These are phyloP conservation scores for Lasioglossum figueresi DNA, from an alignment of 2,888 invertebrate genomes.

Conservation along the genomic window DNA sequence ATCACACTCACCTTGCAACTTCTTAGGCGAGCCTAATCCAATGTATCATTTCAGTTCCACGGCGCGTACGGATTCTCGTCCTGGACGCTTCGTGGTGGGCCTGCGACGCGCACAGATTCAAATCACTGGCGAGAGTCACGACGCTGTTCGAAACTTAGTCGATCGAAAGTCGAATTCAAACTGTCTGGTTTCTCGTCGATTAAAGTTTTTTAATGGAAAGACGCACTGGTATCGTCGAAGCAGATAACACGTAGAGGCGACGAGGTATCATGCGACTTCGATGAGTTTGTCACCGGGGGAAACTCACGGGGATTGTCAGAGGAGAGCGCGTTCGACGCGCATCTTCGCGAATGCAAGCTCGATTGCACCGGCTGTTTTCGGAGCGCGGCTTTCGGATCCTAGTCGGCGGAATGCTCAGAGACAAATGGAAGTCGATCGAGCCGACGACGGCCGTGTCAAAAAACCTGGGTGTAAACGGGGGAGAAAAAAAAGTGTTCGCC, in stretches of 20 bases:
- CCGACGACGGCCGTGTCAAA: constrained; percentile 77
- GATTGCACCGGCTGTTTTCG: constrained; percentile 25
- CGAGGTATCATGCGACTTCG: background rate
- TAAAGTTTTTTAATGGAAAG: background rate
- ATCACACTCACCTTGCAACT: constrained; percentile 67
- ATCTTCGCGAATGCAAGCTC: constrained; percentile 57
- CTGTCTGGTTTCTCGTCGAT: background rate
- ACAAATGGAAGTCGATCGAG: constrained; percentile 82
- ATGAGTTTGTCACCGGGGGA: constrained; percentile 2
- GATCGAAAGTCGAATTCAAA: background rate
- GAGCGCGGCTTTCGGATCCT: constrained; percentile 63
- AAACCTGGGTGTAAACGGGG: constrained; percentile 76
- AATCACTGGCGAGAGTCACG: constrained; percentile 33
- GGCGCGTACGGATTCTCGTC: constrained; percentile 45
- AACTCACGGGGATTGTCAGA: constrained; percentile 13
- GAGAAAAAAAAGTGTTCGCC: constrained; percentile 76
- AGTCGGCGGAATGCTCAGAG: constrained; percentile 77
- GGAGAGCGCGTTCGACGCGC: constrained; percentile 47
- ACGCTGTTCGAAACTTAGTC: background rate
- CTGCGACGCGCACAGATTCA: constrained; percentile 27
- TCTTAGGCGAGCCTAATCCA: constrained; percentile 65
- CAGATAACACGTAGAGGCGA: background rate
- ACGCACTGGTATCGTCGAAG: background rate
- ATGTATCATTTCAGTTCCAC: constrained; percentile 65
- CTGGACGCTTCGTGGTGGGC: constrained; percentile 30